Evolutionary conservation across 2,888 invertebrate genomes (phyloP), one percentile per base, ranked within the genome.

Genomic region (Drosophila nr. perissopoda): DNA sequence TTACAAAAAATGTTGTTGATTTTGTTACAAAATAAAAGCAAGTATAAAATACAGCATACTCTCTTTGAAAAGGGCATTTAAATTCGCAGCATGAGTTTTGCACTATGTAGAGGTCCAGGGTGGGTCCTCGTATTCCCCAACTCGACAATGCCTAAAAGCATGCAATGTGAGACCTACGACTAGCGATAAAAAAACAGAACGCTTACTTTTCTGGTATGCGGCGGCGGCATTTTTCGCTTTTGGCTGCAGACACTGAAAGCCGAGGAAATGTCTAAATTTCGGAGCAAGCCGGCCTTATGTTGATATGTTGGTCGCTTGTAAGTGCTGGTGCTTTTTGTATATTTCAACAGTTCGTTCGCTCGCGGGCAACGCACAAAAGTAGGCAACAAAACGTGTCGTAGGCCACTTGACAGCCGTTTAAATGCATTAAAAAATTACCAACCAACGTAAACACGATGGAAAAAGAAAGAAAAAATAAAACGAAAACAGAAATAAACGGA

Each of bases 391-490:
- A 54, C 63, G 58, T 58, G 54, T 25, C 57, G 59, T 66, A 76
- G 71, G 80, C 87, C 84, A 86, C 89, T 84, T 88, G 83, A 83
- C 89, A 87, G 89, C 89, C 84, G 76, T 87, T 85, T 89, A 83
- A 87, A 89, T 89, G 81, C 78, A 89, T 84, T 84, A 83, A 89
- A 87, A 85, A 87, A 87, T 83, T 81, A 78, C 84, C 67, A 45
- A 79, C 52, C 69, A 82, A 69, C 61, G 57, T 36, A 25, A 36
- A 11, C 45, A 25, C 21, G 45, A 29, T n/a, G 63, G 59, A 57
- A 73, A 68, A 63, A 58, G 38, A 64, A 57, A 58, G 62, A 54
- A 7, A 25, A 16, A 16, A 16, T 21, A 25, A 73, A 66, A 65
- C 49, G 33, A 65, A 57, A 57, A 71, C 57, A 40, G n/a, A 36